Percentiles rank a stretch among this genome's conserved stretches.
Evolutionary conservation across 1,140 invertebrate genomes (phyloP).

Genomic region (Zaprionus lachaisei): DNA sequence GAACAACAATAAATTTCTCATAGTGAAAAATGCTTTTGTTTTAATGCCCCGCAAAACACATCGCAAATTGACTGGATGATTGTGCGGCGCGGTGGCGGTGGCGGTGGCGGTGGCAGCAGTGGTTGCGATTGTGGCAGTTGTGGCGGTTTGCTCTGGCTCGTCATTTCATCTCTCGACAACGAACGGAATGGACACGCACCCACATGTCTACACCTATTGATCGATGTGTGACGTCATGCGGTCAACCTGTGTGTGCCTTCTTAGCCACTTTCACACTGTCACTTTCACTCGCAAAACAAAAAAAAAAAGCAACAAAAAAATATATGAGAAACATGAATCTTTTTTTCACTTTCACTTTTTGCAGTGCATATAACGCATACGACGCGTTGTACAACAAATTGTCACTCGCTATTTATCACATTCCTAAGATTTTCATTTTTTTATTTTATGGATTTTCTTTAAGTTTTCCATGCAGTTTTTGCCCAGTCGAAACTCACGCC

Average conservation of each 20-base stretch:
- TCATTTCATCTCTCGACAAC: neutral
- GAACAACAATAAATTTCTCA: constrained; percentile 73
- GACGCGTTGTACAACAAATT: constrained; percentile 49
- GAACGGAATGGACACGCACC: neutral
- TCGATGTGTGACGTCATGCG: constrained; percentile 42
- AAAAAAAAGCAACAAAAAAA: neutral
- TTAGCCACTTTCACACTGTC: constrained; percentile 21
- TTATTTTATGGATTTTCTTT: constrained; percentile 28
- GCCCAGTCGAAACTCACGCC: constrained; percentile 20
- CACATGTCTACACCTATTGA: neutral
- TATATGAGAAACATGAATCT: neutral
- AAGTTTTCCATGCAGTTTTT: constrained; percentile 7
- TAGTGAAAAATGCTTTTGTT: constrained; percentile 80
- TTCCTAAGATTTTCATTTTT: constrained; percentile 7
- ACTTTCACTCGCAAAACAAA: constrained; percentile 18
- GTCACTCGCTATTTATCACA: constrained; percentile 10
- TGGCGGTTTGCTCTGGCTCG: constrained; percentile 23
- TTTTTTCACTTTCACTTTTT: constrained; percentile 43
- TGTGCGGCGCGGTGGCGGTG: constrained; percentile 50
- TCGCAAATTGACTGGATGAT: constrained; percentile 80
- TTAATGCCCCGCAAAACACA: constrained; percentile 82
- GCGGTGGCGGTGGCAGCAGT: too few relatives aligned
- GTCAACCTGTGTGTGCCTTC: constrained; percentile 8
- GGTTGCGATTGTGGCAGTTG: too few relatives aligned
- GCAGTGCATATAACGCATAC: constrained; percentile 60